Percentiles rank a stretch among this genome's conserved stretches.
phyloP scores from a whole-genome alignment of 2,888 invertebrate species.

The Drosophila kanekoi region DNA sequence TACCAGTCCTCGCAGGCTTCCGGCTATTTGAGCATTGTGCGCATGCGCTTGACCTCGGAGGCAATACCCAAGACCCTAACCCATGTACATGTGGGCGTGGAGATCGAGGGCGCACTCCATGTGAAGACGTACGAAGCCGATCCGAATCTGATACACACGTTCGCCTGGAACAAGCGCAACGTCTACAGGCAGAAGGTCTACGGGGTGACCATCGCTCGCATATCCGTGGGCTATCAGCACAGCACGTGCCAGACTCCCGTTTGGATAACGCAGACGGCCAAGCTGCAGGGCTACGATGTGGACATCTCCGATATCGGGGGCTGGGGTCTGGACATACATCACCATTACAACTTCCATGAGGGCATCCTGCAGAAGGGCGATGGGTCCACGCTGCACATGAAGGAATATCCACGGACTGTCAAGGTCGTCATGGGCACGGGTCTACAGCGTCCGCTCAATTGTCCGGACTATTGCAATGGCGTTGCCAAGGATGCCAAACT shows the following conservation, averaged over 20 bases:
- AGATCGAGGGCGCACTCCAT: constrained; percentile 96
- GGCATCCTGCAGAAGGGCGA: constrained; percentile 99
- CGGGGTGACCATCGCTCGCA: constrained; percentile 94
- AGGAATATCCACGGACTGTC: constrained; percentile 95
- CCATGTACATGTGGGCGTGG: constrained; percentile 95
- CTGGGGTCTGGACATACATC: constrained; percentile 99
- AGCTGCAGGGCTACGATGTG: constrained; percentile 97
- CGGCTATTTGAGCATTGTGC: constrained; percentile 96
- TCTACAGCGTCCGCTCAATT: constrained; percentile 92
- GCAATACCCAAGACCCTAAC: constrained; percentile 92
- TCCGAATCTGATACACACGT: constrained; percentile 96
- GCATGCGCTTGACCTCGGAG: constrained; percentile 93
- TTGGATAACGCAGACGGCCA: constrained; percentile 98
- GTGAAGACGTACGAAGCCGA: constrained; percentile 98
- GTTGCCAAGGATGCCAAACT: constrained; percentile 94
- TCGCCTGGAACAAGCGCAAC: constrained; percentile 99
- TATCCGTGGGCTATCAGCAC: constrained; percentile 97
- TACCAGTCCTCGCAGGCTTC: constrained; percentile 98
- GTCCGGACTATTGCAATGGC: constrained; percentile 94
- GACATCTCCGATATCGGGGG: constrained; percentile 98
- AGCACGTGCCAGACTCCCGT: constrained; percentile 93
- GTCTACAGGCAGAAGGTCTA: constrained; percentile 98
- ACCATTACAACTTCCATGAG: constrained; percentile 99
- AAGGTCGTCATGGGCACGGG: constrained; percentile 97
- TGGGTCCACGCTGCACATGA: constrained; percentile 97